phyloP scores from a whole-genome alignment of 1,140 invertebrate genomes.

The Drosophila virilis region DNA sequence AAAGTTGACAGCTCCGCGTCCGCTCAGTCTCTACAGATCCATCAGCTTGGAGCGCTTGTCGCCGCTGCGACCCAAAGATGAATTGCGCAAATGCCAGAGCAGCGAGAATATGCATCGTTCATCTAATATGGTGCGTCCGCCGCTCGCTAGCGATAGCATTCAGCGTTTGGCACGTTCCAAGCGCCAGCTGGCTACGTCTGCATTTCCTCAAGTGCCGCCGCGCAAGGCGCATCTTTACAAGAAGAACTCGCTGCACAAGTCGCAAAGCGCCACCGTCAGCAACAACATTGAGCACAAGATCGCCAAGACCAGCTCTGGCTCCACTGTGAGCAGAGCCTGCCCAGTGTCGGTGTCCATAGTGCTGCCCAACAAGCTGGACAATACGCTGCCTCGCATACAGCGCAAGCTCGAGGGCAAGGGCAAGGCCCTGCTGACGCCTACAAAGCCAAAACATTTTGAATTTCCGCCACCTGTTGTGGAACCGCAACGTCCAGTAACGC shows the following conservation, averaged over 20 bases:
- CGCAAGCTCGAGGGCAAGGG: conserved; percentile 64
- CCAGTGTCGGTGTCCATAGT: conserved; percentile 19
- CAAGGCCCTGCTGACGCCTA: conserved; percentile 59
- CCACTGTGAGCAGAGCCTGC: conserved; percentile 44
- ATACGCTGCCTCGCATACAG: conserved; percentile 71
- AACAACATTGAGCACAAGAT: conserved; percentile 78
- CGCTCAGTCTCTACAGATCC: conserved; percentile 56
- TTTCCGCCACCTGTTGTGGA: conserved; percentile 48
- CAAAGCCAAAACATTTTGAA: conserved; percentile 72
- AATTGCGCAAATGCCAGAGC: conserved; percentile 58
- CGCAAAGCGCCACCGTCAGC: conserved; percentile 64
- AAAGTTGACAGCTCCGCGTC: conserved; percentile 14
- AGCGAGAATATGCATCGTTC: conserved; percentile 36
- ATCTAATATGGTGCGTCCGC: conserved; percentile 40
- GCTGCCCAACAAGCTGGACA: conserved; percentile 65
- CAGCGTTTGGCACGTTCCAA: conserved; percentile 47
- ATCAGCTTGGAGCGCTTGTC: conserved; percentile 60
- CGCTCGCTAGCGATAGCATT: conserved; percentile 75
- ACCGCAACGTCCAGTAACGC: conserved; percentile 63
- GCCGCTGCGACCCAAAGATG: conserved; percentile 21
- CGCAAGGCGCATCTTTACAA: conserved; percentile 66
- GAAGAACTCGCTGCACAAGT: conserved; percentile 69
- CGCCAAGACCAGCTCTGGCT: conserved; percentile 74
- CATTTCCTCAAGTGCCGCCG: conserved; percentile 56
- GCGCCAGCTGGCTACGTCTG: conserved; percentile 10